Conservation (phyloP, 2,797 vertebrate genomes). For the Chanos chanos region DNA sequence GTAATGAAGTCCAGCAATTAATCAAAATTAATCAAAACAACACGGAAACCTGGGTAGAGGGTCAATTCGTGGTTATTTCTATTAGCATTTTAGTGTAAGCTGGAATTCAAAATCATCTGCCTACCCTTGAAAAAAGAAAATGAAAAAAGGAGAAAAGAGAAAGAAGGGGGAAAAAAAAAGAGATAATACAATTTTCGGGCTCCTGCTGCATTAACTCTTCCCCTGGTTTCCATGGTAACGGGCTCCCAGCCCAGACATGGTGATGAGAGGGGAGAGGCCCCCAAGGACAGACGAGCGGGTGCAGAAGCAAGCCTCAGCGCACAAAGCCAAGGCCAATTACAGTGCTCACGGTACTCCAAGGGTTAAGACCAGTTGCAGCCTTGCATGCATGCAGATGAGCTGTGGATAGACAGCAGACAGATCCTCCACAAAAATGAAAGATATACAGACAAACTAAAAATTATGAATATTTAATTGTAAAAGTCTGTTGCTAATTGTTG, state of each 20-base stretch:
- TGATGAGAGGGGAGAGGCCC: constrained; percentile 43
- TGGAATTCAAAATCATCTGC: constrained; percentile 15
- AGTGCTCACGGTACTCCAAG: constrained; percentile 37
- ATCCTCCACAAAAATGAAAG: constrained; percentile 22
- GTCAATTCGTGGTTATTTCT: constrained; percentile 34
- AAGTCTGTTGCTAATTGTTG: too few species aligned
- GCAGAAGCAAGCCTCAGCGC: constrained; percentile 15
- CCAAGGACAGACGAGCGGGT: constrained; percentile 44
- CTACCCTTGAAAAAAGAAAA: constrained; percentile 24
- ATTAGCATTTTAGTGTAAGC: constrained; percentile 34
- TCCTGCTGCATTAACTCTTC: constrained; percentile 58
- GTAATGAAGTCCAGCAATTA: too few species aligned
- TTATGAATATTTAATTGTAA: too few species aligned
- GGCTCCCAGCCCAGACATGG: constrained; percentile 54
- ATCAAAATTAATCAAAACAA: too few species aligned
- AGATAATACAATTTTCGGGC: constrained; percentile 58
- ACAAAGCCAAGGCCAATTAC: constrained; percentile 50
- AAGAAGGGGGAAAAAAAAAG: constrained; percentile 9
- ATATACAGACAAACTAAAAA: too few species aligned
- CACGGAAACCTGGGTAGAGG: too few species aligned
- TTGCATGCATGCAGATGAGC: constrained; percentile 42
- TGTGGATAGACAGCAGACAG: constrained; percentile 21
- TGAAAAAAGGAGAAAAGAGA: constrained; percentile 4
- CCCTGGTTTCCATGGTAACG: constrained; percentile 55
- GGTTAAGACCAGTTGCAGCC: constrained; percentile 49